Percentiles rank a stretch among this genome's conserved stretches.
phyloP scores from a whole-genome alignment of 2,797 vertebrate genomes.

The Cyprinodon diabolis region DNA sequence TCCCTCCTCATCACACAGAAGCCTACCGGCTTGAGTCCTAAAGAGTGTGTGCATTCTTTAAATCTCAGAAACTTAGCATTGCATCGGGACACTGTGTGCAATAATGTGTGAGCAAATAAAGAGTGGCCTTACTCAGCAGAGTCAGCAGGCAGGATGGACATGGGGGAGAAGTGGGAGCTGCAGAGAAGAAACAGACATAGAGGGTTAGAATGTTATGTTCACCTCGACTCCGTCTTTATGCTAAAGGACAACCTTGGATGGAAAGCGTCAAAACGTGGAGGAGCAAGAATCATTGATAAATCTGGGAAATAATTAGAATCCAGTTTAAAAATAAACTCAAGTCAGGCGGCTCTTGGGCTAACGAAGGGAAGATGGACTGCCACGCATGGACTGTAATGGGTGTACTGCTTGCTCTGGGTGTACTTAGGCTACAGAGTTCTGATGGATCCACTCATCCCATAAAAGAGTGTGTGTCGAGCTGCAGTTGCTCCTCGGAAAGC shows the following conservation, averaged over 20 bases:
- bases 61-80: neutral
- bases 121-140: constrained; percentile 90
- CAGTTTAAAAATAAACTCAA: neutral
- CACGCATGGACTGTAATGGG: constrained; percentile 8
- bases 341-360: neutral
- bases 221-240: constrained; percentile 1
- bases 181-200: constrained; percentile 56
- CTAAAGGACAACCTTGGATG: constrained; percentile 31
- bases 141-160: constrained; percentile 92
- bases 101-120: neutral
- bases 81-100: neutral
- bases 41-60: neutral
- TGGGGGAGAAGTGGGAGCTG: constrained; percentile 85
- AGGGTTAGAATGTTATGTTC: constrained; percentile 63
- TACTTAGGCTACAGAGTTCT: constrained; percentile 63
- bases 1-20: neutral
- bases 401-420: constrained; percentile 45
- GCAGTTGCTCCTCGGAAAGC: constrained; percentile 27
- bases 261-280: constrained; percentile 33
- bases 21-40: no score
- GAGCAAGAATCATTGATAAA: constrained; percentile 5
- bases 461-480: constrained; percentile 23
- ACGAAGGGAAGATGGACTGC: neutral
- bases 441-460: constrained; percentile 47
- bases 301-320: neutral